phyloP scores from a whole-genome alignment of 2,113 vertebrate species.

The Chaetorhynchus papuensis region DNA sequence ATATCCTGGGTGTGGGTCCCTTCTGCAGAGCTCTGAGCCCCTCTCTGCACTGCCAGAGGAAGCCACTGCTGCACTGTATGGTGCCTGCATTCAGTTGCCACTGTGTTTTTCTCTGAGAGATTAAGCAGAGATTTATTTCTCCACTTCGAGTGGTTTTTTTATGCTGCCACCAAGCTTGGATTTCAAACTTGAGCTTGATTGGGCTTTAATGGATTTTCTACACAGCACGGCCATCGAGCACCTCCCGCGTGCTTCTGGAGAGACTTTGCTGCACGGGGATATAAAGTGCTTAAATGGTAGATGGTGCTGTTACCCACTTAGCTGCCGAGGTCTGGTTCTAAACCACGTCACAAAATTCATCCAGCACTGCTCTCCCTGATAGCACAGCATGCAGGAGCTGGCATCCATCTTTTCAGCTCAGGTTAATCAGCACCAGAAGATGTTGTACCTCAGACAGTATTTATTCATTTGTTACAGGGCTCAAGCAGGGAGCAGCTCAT shows the following conservation, averaged over 20 bases:
- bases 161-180: not conserved
- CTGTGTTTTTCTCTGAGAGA: not conserved
- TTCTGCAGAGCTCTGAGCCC: not conserved
- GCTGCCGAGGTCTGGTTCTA: not conserved
- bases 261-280: not conserved
- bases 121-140: constrained; percentile 13
- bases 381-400: not conserved
- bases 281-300: constrained; percentile 10
- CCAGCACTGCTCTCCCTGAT: not conserved
- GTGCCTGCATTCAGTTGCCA: not conserved
- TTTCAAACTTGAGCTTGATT: constrained; percentile 7
- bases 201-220: constrained; percentile 24
- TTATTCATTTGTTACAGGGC: not conserved
- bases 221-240: constrained; percentile 9
- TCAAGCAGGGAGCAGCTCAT: not conserved
- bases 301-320: not conserved
- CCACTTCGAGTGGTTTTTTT: not conserved
- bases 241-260: not conserved
- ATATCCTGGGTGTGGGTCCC: not conserved
- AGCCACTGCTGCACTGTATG: not conserved
- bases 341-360: not conserved
- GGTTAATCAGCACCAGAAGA: not conserved
- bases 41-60: not conserved
- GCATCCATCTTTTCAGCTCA: not conserved
- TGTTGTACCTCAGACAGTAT: not conserved